phyloP scores from a whole-genome alignment of 2,797 vertebrate genomes.

The Chaetophractus vellerosus region DNA sequence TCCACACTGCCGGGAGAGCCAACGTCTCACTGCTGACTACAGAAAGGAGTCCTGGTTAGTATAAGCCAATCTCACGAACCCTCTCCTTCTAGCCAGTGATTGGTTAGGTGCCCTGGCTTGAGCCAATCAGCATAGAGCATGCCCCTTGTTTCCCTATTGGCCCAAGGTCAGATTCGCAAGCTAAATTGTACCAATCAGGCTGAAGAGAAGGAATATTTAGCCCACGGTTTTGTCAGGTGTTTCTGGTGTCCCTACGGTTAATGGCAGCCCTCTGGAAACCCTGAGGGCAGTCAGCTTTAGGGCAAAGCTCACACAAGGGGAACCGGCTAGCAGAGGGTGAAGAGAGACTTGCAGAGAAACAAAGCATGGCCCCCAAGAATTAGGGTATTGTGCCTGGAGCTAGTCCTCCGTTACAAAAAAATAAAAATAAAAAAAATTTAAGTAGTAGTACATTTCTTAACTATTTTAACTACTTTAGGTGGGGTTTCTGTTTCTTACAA shows the following conservation, averaged over 20 bases:
- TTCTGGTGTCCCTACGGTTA: background rate
- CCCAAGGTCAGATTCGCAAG: background rate
- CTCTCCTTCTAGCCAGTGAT: background rate
- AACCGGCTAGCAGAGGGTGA: background rate
- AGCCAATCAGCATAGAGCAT: background rate
- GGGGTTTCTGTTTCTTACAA: slow-evolving; percentile 29
- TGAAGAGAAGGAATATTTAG: background rate
- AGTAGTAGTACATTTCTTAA: slow-evolving; percentile 17
- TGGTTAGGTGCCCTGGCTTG: background rate
- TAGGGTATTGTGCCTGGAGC: background rate
- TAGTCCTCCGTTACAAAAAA: too few relatives aligned
- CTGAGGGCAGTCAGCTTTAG: background rate
- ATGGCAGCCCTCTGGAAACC: background rate
- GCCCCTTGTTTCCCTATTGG: background rate
- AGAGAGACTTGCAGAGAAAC: background rate
- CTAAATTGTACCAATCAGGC: background rate
- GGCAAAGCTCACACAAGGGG: background rate
- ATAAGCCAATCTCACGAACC: background rate
- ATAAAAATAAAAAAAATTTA: too few relatives aligned
- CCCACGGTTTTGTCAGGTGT: background rate
- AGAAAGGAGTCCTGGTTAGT: background rate
- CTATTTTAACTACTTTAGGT: slow-evolving; percentile 47
- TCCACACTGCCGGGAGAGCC: background rate
- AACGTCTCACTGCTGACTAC: background rate
- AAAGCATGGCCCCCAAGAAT: background rate